phyloP scores from a whole-genome alignment of 2,113 vertebrate species.

The Grammatotria lemairii region DNA sequence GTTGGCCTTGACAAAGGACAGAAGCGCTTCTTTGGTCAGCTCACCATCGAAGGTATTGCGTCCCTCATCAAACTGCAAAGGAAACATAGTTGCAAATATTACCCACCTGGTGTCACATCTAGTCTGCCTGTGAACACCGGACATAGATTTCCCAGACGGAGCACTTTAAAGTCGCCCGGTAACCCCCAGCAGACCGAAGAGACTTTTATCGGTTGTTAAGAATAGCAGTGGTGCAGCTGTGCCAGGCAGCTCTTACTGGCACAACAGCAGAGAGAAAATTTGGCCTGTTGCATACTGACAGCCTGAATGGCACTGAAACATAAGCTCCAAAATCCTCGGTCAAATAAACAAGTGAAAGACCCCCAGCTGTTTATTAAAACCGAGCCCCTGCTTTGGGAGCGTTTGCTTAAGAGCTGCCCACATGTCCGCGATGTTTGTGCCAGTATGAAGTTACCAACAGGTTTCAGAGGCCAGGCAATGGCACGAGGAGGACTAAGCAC shows the following conservation, averaged over 20 bases:
- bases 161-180: background rate
- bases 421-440: background rate
- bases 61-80: conserved; percentile 90
- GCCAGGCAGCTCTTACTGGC: conserved; percentile 14
- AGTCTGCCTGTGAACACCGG: conserved; percentile 32
- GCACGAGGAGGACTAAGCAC: background rate
- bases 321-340: background rate
- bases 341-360: conserved; percentile 25
- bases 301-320: background rate
- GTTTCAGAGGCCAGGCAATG: background rate
- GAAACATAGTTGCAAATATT: background rate
- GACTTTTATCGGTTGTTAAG: conserved; percentile 16
- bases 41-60: conserved; percentile 89
- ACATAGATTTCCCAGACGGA: conserved; percentile 18
- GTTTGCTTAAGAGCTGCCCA: background rate
- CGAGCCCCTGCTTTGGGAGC: background rate
- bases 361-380: conserved; percentile 28
- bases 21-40: conserved; percentile 80
- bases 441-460: conserved; percentile 1
- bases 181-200: background rate
- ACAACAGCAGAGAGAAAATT: background rate
- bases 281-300: background rate
- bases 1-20: conserved; percentile 89
- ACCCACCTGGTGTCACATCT: background rate
- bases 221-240: conserved; percentile 13